Evolutionary conservation across 2,797 vertebrate species (phyloP), one percentile per base, ranked within the genome.

Genomic region (Silurus aristotelis): DNA sequence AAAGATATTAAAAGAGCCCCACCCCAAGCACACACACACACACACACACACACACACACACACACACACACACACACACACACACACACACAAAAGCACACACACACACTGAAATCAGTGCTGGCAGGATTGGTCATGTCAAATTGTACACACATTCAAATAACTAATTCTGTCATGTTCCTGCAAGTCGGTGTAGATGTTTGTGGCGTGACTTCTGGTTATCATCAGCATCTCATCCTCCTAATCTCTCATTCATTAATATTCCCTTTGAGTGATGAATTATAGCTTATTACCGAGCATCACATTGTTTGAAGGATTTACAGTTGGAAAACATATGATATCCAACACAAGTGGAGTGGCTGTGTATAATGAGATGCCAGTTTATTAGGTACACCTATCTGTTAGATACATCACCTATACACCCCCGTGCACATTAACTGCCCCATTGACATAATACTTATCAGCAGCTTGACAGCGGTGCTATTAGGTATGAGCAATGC

Each of bases 121-220:
- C 19, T 20, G 58, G 76, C 76, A 76, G 56, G 73, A 56, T 56
- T 27, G 52, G 73, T 58, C 73, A 78, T 61, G 56, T 78, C 75
- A 78, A 78, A 78, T 78, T 78, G 31, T 20, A n/a, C 56, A 61
- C 55, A 38, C 31, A 61, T 56, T n/a, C 75, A 43, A 38, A 78
- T 17, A 78, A 60, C 31, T 43, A 61, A 22, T 78, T 20, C 56
- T 61, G 76, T 4, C 56, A 6, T 78, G 76, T 61, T 10, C 22
- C 56, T 61, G 6, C 56, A 43, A 2, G 31, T 61, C 27, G 60
- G 52, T 70, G 67, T 43, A 15, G 3, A 19, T 48, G 70, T 72
- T 72, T 43, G n/a, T 3, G 14, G 15, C 14, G n/a, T 75, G 27
- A 78, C 6, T 80, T 64, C 60, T 64, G 43, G 38, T 79, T 27